phyloP scores from a whole-genome alignment of 2,113 vertebrate genomes.

The Leucosticte australis region DNA sequence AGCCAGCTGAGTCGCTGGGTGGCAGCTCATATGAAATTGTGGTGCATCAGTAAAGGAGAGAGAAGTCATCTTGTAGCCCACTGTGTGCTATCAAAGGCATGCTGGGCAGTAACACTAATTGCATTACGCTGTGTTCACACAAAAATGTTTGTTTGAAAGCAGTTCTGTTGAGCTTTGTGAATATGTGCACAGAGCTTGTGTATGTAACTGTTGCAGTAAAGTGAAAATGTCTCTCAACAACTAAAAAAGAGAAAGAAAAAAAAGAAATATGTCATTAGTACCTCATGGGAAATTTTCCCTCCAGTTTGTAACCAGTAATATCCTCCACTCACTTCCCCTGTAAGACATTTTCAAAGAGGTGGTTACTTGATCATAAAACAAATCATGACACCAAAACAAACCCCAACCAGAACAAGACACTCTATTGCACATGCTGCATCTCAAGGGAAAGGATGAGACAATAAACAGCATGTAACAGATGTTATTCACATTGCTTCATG shows the following conservation, averaged over 20 bases:
- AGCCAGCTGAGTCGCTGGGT: neutral
- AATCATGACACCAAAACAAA: neutral
- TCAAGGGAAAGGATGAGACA: conserved; percentile 27
- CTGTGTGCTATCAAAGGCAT: conserved; percentile 22
- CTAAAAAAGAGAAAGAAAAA: neutral
- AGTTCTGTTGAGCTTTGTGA: neutral
- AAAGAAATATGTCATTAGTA: neutral
- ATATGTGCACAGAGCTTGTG: neutral
- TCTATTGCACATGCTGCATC: neutral
- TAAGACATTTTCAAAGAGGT: neutral
- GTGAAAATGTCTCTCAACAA: neutral
- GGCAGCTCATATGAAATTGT: conserved; percentile 49
- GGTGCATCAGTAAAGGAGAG: conserved; percentile 16
- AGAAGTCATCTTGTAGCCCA: neutral
- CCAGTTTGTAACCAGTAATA: neutral
- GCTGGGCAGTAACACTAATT: conserved; percentile 30
- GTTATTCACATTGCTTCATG: neutral
- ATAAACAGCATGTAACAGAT: conserved; percentile 21
- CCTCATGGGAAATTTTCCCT: neutral
- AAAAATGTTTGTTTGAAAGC: neutral
- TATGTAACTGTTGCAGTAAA: neutral
- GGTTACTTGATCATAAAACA: neutral
- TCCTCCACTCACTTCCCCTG: neutral
- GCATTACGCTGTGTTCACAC: neutral
- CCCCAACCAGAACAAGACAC: neutral